These are phyloP conservation scores for Rhea americana DNA, from an alignment of 2,113 vertebrate species.

Conservation along the genomic window DNA sequence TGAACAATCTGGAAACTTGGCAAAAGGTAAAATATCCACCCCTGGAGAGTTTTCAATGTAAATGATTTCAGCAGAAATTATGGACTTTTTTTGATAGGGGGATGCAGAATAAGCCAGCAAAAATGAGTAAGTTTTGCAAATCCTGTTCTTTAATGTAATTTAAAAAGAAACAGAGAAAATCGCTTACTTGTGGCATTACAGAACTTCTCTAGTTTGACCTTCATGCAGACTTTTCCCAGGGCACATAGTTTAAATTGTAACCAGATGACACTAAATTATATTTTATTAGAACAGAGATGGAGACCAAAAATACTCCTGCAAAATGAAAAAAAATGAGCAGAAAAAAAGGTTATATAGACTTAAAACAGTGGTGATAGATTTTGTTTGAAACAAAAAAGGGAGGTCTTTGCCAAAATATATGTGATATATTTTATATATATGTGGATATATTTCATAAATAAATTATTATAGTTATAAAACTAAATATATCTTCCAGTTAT, in stretches of 20 bases:
- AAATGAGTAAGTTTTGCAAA: slow-evolving; percentile 16
- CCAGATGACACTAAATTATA: not conserved
- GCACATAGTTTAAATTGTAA: not conserved
- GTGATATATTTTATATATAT: slow-evolving; percentile 65
- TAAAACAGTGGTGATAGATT: not conserved
- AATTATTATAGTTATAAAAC: slow-evolving; percentile 64
- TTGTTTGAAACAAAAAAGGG: slow-evolving; percentile 18
- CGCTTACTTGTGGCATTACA: not conserved
- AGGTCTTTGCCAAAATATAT: slow-evolving; percentile 53
- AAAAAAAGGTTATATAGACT: slow-evolving; percentile 4
- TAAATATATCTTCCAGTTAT: slow-evolving; percentile 22
- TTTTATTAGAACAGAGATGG: not conserved
- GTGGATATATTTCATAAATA: slow-evolving; percentile 67
- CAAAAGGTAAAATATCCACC: not conserved
- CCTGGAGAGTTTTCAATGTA: not conserved
- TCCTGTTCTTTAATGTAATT: slow-evolving; percentile 44
- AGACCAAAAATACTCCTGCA: slow-evolving; percentile 14
- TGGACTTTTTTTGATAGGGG: not conserved
- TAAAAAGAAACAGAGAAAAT: slow-evolving; percentile 45
- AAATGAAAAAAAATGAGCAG: not conserved
- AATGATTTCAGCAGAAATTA: slow-evolving; percentile 11
- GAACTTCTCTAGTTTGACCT: not conserved
- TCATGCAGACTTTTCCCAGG: not conserved
- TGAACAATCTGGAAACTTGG: not conserved
- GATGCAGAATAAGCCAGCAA: not conserved